A percentile compares a stretch with the other conserved stretches of the same genome.
Evolutionary conservation across 2,888 invertebrate species (phyloP).

Genomic region (Scelioninae gen. 2): DNA sequence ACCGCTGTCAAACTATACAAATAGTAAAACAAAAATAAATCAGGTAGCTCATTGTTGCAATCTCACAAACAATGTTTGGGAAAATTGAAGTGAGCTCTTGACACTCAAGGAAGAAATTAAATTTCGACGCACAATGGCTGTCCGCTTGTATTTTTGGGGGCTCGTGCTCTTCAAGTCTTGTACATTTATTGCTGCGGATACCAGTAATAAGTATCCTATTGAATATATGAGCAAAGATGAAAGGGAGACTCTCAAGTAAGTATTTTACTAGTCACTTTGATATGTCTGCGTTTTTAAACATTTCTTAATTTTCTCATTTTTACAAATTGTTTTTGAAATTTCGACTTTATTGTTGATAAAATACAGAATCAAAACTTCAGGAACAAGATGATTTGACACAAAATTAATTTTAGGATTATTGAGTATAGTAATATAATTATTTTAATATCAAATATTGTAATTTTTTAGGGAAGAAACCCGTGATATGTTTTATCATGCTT

Average conservation of each 20-base stretch:
- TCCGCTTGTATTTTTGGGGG: conserved; percentile 64
- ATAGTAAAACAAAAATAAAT: too few species aligned
- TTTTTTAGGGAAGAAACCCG: conserved; percentile 88
- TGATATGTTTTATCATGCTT: conserved; percentile 98
- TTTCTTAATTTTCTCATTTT: too few species aligned
- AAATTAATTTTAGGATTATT: not conserved
- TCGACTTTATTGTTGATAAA: too few species aligned
- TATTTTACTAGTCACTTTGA: not conserved
- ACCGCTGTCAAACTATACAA: too few species aligned
- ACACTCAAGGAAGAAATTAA: conserved; percentile 65
- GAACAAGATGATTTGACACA: too few species aligned
- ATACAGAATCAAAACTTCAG: too few species aligned
- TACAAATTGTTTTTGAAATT: too few species aligned
- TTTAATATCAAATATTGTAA: too few species aligned
- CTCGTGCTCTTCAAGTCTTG: conserved; percentile 67
- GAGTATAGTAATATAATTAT: too few species aligned
- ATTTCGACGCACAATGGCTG: conserved; percentile 65
- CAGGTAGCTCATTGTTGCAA: conserved; percentile 13
- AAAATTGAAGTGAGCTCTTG: conserved; percentile 66
- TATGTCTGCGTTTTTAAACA: too few species aligned
- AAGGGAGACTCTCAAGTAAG: conserved; percentile 81
- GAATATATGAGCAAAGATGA: conserved; percentile 81
- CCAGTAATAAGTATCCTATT: conserved; percentile 67
- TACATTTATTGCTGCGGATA: conserved; percentile 61
- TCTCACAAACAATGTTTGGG: conserved; percentile 63